A percentile compares a stretch with the other conserved stretches of the same genome.
Conservation (phyloP, 2,888 invertebrate genomes). For the Coelopa pilipes region DNA sequence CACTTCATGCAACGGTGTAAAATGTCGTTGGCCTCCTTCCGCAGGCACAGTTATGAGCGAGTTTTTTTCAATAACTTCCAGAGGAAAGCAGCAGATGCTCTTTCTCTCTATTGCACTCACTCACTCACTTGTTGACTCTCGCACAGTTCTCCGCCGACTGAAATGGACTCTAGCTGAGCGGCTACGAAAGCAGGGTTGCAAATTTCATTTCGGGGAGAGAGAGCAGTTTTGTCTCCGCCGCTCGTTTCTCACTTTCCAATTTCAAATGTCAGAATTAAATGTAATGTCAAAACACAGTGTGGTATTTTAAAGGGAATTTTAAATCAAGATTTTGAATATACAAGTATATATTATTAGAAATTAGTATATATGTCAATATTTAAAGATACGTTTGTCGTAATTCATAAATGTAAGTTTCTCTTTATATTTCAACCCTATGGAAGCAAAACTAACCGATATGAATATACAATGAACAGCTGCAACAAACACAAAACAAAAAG, state of each 20-base stretch:
- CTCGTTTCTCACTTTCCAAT: neutral
- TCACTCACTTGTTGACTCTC: constrained; percentile 45
- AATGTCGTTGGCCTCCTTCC: neutral
- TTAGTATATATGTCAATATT: no score
- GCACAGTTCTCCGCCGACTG: constrained; percentile 44
- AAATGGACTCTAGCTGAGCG: constrained; percentile 23
- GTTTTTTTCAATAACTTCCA: no score
- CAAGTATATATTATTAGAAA: no score
- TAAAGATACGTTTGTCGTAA: no score
- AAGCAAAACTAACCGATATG: no score
- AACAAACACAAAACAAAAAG: no score
- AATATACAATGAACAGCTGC: no score
- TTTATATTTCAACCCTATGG: no score
- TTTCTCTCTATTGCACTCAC: neutral
- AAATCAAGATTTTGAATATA: no score
- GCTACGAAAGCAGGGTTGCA: neutral
- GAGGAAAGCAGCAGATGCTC: neutral
- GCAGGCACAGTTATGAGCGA: no score
- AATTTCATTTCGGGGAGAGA: neutral
- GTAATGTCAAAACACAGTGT: neutral
- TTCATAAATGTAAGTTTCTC: no score
- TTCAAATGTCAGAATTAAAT: constrained; percentile 37
- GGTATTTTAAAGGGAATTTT: neutral
- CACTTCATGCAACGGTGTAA: neutral
- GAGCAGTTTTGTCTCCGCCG: neutral